Conservation (phyloP, 1,140 invertebrate genomes). For the Drosophila varians region DNA sequence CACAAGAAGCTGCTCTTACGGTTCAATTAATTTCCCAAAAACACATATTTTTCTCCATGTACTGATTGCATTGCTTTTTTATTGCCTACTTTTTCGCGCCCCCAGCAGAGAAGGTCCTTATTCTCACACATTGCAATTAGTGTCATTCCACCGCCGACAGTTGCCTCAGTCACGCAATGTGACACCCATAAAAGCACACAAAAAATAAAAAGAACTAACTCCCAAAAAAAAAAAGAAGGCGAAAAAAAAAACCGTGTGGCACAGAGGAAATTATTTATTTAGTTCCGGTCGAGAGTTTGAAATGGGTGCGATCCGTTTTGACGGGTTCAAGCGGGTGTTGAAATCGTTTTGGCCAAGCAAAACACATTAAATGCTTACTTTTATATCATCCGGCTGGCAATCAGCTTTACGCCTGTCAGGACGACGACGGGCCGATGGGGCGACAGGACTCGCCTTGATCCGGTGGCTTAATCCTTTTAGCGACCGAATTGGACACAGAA, state of each 20-base stretch:
- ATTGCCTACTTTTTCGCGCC: constrained; percentile 53
- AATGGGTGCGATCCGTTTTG: constrained; percentile 26
- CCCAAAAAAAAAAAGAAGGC: neutral
- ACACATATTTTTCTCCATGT: neutral
- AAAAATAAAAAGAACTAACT: constrained; percentile 1
- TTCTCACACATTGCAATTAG: constrained; percentile 71
- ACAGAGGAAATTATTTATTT: constrained; percentile 76
- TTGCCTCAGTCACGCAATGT: constrained; percentile 56
- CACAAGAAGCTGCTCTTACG: too few species aligned
- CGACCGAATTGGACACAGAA: constrained; percentile 23
- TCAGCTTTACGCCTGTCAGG: constrained; percentile 68
- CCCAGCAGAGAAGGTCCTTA: constrained; percentile 42
- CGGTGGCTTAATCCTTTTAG: constrained; percentile 68
- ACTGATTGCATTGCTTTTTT: constrained; percentile 34
- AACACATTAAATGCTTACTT: constrained; percentile 83
- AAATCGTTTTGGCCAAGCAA: constrained; percentile 60
- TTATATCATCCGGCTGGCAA: constrained; percentile 72
- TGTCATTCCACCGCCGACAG: constrained; percentile 47
- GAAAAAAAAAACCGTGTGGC: neutral
- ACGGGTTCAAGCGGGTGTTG: constrained; percentile 54
- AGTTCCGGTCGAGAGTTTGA: constrained; percentile 59
- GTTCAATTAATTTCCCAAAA: neutral
- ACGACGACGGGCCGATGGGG: too few species aligned
- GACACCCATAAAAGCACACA: constrained; percentile 36
- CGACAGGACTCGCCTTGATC: constrained; percentile 17